phyloP scores from a whole-genome alignment of 2,888 invertebrate genomes.

The Lampropteryx suffumata region DNA sequence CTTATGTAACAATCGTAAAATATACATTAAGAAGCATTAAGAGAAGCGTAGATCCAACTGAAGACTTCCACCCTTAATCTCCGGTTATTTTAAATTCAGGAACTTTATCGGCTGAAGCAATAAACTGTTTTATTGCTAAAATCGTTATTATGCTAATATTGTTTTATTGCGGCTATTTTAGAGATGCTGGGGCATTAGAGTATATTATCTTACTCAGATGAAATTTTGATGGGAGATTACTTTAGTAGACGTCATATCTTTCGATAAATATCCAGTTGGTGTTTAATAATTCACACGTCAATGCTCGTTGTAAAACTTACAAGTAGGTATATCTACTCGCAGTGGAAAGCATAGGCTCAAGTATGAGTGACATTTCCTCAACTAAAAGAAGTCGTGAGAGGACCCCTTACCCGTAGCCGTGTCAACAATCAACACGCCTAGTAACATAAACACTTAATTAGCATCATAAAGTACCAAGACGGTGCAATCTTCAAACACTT shows the following conservation, averaged over 20 bases:
- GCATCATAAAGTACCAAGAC: slow-evolving; percentile 78
- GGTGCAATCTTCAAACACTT: slow-evolving; percentile 79
- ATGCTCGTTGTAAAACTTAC: slow-evolving; percentile 40
- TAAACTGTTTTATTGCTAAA: slow-evolving; percentile 75
- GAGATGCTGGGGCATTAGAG: slow-evolving; percentile 55
- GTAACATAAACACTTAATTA: slow-evolving; percentile 78
- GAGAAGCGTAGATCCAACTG: slow-evolving; percentile 60
- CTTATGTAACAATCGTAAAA: slow-evolving; percentile 82
- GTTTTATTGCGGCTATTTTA: slow-evolving; percentile 69
- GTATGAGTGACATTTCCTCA: slow-evolving; percentile 53
- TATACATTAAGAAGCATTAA: slow-evolving; percentile 82
- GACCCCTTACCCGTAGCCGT: slow-evolving; percentile 42
- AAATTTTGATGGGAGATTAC: slow-evolving; percentile 46
- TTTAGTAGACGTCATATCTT: slow-evolving; percentile 40
- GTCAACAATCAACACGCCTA: slow-evolving; percentile 57
- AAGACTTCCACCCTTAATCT: slow-evolving; percentile 74
- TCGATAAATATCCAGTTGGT: slow-evolving; percentile 28
- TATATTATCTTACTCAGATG: slow-evolving; percentile 60
- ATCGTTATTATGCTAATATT: slow-evolving; percentile 75
- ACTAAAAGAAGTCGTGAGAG: slow-evolving; percentile 47
- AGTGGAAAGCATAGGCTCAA: slow-evolving; percentile 54
- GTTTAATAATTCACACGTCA: slow-evolving; percentile 40
- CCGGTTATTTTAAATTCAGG: slow-evolving; percentile 75
- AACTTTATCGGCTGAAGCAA: slow-evolving; percentile 76
- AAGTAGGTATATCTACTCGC: slow-evolving; percentile 1